phyloP scores from a whole-genome alignment of 2,113 vertebrate genomes.

The Dicrurus megarhynchus region DNA sequence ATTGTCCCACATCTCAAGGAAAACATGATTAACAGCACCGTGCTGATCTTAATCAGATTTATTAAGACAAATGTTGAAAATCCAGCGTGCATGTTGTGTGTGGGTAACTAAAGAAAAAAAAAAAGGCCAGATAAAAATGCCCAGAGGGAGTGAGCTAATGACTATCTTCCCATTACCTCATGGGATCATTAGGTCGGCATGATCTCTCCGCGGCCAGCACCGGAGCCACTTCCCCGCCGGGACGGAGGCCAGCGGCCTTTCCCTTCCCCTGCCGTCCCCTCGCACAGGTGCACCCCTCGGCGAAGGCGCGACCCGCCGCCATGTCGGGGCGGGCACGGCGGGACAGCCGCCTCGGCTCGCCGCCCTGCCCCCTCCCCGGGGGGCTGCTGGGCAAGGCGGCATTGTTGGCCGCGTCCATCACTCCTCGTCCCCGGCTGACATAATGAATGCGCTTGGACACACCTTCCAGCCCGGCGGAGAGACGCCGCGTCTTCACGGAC shows the following conservation, averaged over 20 bases:
- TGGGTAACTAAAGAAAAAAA: not conserved
- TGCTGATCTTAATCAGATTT: constrained; percentile 28
- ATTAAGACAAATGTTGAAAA: constrained; percentile 24
- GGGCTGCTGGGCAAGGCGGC: constrained; percentile 66
- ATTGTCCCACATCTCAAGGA: not conserved
- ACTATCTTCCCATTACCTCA: constrained; percentile 51
- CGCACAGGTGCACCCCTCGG: not conserved
- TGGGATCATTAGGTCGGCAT: constrained; percentile 48
- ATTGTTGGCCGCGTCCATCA: constrained; percentile 89
- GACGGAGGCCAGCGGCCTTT: not conserved
- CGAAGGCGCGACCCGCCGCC: not conserved
- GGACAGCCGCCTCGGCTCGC: not conserved
- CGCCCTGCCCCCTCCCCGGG: constrained; percentile 45
- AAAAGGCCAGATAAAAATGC: not conserved
- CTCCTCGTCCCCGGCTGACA: constrained; percentile 85
- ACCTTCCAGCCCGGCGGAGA: constrained; percentile 82
- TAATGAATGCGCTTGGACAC: constrained; percentile 88
- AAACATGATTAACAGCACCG: not conserved
- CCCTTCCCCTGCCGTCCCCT: not conserved
- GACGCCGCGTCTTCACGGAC: not conserved
- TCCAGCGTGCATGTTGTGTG: not conserved
- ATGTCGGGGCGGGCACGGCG: not conserved
- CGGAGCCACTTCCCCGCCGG: not conserved
- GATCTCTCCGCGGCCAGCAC: not conserved
- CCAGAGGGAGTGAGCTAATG: constrained; percentile 57